phyloP scores from a whole-genome alignment of 2,797 vertebrate genomes.

The Antennarius maculatus region DNA sequence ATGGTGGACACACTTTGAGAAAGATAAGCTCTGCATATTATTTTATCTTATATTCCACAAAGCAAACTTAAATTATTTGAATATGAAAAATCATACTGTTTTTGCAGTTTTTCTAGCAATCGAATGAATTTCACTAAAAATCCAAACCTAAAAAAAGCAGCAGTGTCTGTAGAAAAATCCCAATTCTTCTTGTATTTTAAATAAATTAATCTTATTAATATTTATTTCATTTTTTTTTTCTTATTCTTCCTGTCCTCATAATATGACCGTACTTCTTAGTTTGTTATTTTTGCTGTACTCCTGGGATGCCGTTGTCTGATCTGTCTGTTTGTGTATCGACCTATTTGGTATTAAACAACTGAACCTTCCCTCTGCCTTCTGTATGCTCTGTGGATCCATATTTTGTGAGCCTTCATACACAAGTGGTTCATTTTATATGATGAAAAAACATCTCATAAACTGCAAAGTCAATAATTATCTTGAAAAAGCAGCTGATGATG shows the following conservation, averaged over 20 bases:
- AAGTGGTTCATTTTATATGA: too few relatives aligned
- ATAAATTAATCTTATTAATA: not conserved
- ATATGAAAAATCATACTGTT: constrained; percentile 17
- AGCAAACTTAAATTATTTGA: constrained; percentile 26
- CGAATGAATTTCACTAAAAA: constrained; percentile 9
- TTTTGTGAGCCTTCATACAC: too few relatives aligned
- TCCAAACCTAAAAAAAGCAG: not conserved
- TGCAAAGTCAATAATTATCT: constrained; percentile 87
- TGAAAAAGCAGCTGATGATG: constrained; percentile 85
- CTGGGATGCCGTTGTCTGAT: too few relatives aligned
- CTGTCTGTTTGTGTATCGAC: too few relatives aligned
- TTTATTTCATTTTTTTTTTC: too few relatives aligned
- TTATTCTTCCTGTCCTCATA: too few relatives aligned
- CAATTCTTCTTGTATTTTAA: constrained; percentile 3
- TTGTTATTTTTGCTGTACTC: too few relatives aligned
- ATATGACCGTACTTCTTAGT: too few relatives aligned
- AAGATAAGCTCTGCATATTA: constrained; percentile 31
- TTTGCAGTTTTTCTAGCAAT: constrained; percentile 27
- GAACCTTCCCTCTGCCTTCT: too few relatives aligned
- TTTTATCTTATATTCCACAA: constrained; percentile 34
- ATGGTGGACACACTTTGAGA: constrained; percentile 6
- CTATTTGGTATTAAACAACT: too few relatives aligned
- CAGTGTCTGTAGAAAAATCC: constrained; percentile 2
- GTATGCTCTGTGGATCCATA: too few relatives aligned
- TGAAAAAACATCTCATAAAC: constrained; percentile 54